Evolutionary conservation across 2,888 invertebrate species (phyloP).

Genomic region (Patella caerulea): DNA sequence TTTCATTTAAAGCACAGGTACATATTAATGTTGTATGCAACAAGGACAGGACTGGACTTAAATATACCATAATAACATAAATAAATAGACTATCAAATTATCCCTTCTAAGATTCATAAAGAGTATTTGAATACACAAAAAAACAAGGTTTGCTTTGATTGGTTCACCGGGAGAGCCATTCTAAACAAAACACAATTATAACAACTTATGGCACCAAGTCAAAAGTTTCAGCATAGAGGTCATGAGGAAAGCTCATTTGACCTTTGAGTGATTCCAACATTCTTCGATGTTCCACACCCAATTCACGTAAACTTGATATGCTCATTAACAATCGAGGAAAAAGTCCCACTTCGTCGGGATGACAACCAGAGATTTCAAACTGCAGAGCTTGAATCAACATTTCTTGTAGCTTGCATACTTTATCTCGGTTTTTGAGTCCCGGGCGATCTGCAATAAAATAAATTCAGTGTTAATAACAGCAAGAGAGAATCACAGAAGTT

Average conservation of each 20-base stretch:
- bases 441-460: slow-evolving; percentile 61
- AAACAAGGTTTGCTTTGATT: slow-evolving; percentile 1
- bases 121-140: slow-evolving; percentile 9
- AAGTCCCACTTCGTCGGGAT: slow-evolving; percentile 63
- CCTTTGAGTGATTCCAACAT: slow-evolving; percentile 67
- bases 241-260: slow-evolving; percentile 65
- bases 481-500: no score
- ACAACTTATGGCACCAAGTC: slow-evolving; percentile 56
- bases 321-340: slow-evolving; percentile 70
- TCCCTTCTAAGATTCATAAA: neutral
- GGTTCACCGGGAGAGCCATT: slow-evolving; percentile 12
- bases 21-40: no score
- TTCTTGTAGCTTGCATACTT: slow-evolving; percentile 67
- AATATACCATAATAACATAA: no score
- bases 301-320: slow-evolving; percentile 69
- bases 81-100: neutral
- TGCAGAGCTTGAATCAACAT: slow-evolving; percentile 67
- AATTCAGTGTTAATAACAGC: neutral
- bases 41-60: no score
- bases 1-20: neutral
- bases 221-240: slow-evolving; percentile 68
- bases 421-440: slow-evolving; percentile 66
- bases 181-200: neutral
- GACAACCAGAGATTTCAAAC: slow-evolving; percentile 60
- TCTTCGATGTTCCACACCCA: slow-evolving; percentile 68